Evolutionary conservation across 2,888 invertebrate species (phyloP), one percentile per base, ranked within the genome.

Genomic region (Pecten maximus): DNA sequence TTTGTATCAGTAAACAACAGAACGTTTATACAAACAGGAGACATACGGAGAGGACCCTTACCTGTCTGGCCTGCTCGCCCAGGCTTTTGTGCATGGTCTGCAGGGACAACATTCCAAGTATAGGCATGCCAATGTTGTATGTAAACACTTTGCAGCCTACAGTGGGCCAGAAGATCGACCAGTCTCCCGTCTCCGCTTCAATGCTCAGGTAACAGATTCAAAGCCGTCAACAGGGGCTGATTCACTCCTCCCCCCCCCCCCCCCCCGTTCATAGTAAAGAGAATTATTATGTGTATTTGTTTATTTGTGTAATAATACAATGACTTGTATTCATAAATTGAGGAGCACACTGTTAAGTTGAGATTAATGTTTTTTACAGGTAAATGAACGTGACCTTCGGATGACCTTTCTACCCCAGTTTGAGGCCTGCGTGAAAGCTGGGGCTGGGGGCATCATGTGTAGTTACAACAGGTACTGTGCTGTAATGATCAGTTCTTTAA

Each of bases 11-110:
- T 54, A 23, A 23, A 54, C 23, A 8, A 50, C 15, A 54, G 0
- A 19, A n/a, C 23, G 54, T 86, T 74, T 35, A 48, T 54, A 23
- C 60, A 87, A 35, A 10, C 90, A 96, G 96, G 96, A 96, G 91
- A 96, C 95, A 0, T 96, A 96, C 91, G 96, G 96, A 23, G 96
- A 96, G 89, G 95, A 95, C 88, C 96, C 96, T 0, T 95, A 92
- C 88, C 91, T 96, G 87, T 94, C 93, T 86, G 95, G 95, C 3
- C 90, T 91, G n/a, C 92, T 94, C 88, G 94, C 94, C 4, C 74
- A 89, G n/a, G 88, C 91, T n/a, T 96, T 93, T 93, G 95, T 95
- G 3, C 39, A 88, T 40, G 96, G 96, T 28, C 91, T 96, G n/a
- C 95, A 94, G 91, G 96, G 96, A n/a, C 88, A 93, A 87, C 91